Evolutionary conservation across 2,797 vertebrate species (phyloP), one percentile per base, ranked within the genome.

Genomic region (Crenuchus spilurus): DNA sequence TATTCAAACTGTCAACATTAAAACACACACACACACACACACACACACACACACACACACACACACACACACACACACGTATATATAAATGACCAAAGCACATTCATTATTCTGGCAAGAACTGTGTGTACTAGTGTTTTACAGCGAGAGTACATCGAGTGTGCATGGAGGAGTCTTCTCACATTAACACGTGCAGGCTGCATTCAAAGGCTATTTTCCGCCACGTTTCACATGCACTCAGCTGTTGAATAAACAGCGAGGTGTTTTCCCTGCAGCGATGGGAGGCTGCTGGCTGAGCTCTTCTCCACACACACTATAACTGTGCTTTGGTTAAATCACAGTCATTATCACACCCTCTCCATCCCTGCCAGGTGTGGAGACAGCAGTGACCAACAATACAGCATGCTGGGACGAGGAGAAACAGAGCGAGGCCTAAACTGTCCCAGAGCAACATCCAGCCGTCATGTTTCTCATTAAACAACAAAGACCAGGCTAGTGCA

Each of bases 161-260:
- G 54, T 20, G 70, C 48, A 46, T 16, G 48, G 60, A 58, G 62
- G 55, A 58, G 63, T 71, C 73, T 75, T 84, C 74, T 76, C 82
- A 80, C 80, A 72, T 77, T 84, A 85, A 86, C 75, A 7, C 44
- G 33, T 31, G 16, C 58, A 42, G 75, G 76, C 65, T 68, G 82
- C 81, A 26, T 83, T 84, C 73, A 79, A 44, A 64, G 48, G 54
- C 71, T 41, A 35, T 78, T 88, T 88, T 85, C 75, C 79, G 77
- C 44, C 80, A 33, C 26, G 82, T 86, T 84, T 80, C 72, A 87
- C 74, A 80, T 84, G 69, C 72, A 81, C 80, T 89, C 85, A 74
- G 70, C 55, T 88, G 87, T 80, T 64, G 81, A 72, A 74, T 80
- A 85, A 88, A 89, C 78, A 80, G 81, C 61, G 84, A 83, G 73